Percentiles rank a stretch among this genome's conserved stretches.
These are phyloP conservation scores for Homarus gammarus DNA, from an alignment of 2,888 invertebrate genomes.

Conservation along the genomic window DNA sequence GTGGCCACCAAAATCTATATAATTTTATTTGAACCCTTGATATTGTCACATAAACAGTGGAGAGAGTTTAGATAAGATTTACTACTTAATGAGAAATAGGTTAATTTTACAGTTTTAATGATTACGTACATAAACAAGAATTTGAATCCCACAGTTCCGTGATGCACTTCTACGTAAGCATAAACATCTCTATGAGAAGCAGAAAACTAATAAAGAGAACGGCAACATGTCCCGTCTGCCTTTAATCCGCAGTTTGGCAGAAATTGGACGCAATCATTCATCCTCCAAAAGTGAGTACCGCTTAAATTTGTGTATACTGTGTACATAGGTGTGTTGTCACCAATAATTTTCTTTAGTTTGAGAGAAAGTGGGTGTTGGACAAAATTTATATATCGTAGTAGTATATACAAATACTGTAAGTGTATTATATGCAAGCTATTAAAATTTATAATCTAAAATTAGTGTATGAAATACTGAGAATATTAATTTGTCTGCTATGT, in stretches of 20 bases:
- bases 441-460: conserved; percentile 1
- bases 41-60: no score
- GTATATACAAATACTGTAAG: background rate
- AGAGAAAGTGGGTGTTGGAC: conserved; percentile 12
- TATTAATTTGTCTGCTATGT: conserved; percentile 60
- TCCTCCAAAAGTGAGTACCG: conserved; percentile 92
- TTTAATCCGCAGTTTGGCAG: conserved; percentile 94
- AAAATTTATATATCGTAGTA: background rate
- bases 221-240: conserved; percentile 89
- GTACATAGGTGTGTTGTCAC: background rate
- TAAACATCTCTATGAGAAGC: conserved; percentile 92
- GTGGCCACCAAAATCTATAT: no score
- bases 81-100: no score
- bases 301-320: no score
- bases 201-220: conserved; percentile 83
- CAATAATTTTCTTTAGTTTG: background rate
- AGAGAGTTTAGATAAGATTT: no score
- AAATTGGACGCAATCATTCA: conserved; percentile 96
- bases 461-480: background rate
- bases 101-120: no score
- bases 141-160: conserved; percentile 81
- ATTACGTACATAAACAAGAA: no score
- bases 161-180: conserved; percentile 93
- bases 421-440: conserved; percentile 9
- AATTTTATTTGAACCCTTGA: no score